Evolutionary conservation across 2,888 invertebrate genomes (phyloP).

Genomic region (Microplitis deprimator): DNA sequence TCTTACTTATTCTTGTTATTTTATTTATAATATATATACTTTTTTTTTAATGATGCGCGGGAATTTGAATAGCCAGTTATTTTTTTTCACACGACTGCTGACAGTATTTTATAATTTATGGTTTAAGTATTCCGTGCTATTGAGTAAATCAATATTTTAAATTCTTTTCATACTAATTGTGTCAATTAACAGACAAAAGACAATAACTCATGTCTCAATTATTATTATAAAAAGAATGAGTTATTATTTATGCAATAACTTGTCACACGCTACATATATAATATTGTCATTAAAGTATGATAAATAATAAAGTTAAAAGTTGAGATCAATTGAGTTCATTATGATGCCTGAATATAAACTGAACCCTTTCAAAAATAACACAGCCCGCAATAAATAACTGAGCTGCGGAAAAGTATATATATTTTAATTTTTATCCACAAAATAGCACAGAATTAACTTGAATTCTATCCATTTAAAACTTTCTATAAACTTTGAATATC

Average conservation of each 20-base stretch:
- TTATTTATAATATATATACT: neutral
- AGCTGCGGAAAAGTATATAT: neutral
- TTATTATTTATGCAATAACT: no score
- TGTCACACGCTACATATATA: no score
- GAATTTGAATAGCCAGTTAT: neutral
- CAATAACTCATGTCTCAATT: neutral
- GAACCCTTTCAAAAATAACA: neutral
- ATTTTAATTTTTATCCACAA: neutral
- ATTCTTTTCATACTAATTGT: neutral
- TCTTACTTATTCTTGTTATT: neutral
- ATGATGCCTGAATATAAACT: neutral
- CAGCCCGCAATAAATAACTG: neutral
- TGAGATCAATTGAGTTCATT: no score
- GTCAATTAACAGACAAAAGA: neutral
- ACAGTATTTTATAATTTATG: neutral
- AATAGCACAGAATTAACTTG: conserved; percentile 1
- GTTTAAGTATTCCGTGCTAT: neutral
- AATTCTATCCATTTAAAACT: conserved; percentile 11
- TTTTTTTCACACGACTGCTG: neutral
- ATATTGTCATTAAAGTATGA: no score
- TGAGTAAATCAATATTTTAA: neutral
- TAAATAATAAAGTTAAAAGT: no score
- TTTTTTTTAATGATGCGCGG: neutral
- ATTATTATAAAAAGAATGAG: neutral
- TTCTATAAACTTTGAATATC: conserved; percentile 22